A percentile compares a stretch with the other conserved stretches of the same genome.
phyloP scores from a whole-genome alignment of 2,113 vertebrate genomes.

The Mormyrus lacerda region DNA sequence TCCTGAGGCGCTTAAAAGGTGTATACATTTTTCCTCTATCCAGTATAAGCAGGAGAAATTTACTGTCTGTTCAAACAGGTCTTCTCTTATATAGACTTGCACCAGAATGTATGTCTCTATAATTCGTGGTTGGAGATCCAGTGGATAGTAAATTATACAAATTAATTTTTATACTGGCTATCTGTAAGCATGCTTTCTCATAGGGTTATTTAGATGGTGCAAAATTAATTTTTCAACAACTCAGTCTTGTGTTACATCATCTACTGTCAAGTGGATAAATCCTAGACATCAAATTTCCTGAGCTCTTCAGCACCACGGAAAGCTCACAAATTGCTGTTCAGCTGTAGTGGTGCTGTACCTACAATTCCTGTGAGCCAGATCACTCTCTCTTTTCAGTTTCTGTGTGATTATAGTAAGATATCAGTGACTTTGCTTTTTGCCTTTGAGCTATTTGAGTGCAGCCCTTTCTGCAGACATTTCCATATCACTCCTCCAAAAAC shows the following conservation, averaged over 20 bases:
- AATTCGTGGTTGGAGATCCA: background rate
- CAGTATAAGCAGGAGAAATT: background rate
- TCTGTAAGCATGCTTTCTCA: background rate
- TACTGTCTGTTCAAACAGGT: background rate
- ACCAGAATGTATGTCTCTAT: background rate
- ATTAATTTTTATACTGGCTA: background rate
- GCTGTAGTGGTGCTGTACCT: background rate
- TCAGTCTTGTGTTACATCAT: background rate
- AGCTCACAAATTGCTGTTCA: slow-evolving; percentile 41
- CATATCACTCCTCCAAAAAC: background rate
- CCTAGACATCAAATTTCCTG: slow-evolving; percentile 39
- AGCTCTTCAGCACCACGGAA: slow-evolving; percentile 67
- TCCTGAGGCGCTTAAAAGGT: background rate
- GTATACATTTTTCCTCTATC: background rate
- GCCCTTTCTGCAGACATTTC: background rate
- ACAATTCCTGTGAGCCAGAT: background rate
- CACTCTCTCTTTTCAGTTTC: background rate
- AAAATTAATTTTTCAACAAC: background rate
- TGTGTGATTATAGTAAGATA: background rate
- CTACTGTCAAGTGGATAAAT: slow-evolving; percentile 21
- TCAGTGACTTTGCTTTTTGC: background rate
- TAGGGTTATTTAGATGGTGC: background rate
- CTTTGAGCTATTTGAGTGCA: background rate
- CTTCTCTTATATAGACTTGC: background rate
- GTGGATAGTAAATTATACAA: background rate